Evolutionary conservation across 2,888 invertebrate genomes (phyloP), one percentile per base, ranked within the genome.

Genomic region (Archips xylosteana): DNA sequence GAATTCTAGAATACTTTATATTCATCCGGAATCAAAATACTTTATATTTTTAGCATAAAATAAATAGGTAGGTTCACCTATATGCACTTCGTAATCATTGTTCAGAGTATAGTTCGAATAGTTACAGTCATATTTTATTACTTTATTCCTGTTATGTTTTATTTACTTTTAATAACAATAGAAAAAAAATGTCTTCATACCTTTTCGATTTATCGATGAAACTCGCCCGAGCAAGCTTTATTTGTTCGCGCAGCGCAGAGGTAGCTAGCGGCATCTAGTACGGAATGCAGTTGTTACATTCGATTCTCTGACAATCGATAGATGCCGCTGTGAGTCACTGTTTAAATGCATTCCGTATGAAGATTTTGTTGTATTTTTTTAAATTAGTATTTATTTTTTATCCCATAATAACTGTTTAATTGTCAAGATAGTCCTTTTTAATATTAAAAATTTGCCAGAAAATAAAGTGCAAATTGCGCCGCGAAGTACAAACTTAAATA

Each of bases 261-360:
- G 69, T 51, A n/a, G 10, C 49, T 69, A 60, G 69, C 73, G 69
- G 64, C 73, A 59, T 60, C 73, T 51, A 23, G 69, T 69, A 13
- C 5, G n/a, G 32, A 59, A 34, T 34, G 42, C 32, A 3, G 34
- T 34, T 42, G 15, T 5, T 4, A n/a, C 9, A 5, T 8, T 69
- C 15, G 34, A 10, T 69, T 60, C 13, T 51, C 9, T 2, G 4
- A 42, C 13, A 9, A 12, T 51, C 6, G 15, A 64, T 60, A 74
- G 73, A 74, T 74, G 73, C 15, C 73, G 69, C 59, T 60, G 59
- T n/a, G 32, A 2, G 51, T 23, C 47, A 23, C 72, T 15, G 9
- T 23, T 54, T 15, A 54, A 45, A 45, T 45, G 10, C 45, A 45
- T 10, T 45, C 12, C 3, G 45, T 45, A 45, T 45, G 12, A 45